Conservation (phyloP, 2,888 invertebrate genomes). For the Drosophila monieri region DNA sequence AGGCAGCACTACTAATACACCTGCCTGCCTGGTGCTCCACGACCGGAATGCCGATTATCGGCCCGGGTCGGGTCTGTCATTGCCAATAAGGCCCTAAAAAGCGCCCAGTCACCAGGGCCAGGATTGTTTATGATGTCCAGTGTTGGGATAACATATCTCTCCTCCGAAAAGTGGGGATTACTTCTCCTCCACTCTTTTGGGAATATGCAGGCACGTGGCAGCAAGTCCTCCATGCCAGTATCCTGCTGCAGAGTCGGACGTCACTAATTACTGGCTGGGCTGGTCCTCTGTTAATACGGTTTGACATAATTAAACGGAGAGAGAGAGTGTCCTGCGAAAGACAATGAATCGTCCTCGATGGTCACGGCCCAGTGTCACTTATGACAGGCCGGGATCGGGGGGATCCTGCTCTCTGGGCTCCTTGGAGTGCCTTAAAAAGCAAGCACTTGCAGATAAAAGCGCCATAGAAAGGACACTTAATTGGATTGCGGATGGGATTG, state of each 20-base stretch:
- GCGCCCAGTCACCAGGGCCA: not conserved
- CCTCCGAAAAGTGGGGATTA: too few species aligned
- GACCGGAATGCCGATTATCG: slow-evolving; percentile 26
- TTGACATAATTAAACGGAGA: slow-evolving; percentile 51
- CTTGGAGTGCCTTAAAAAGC: slow-evolving; percentile 34
- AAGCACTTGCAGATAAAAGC: slow-evolving; percentile 46
- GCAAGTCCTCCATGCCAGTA: slow-evolving; percentile 16
- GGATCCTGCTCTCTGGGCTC: not conserved
- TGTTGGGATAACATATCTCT: too few species aligned
- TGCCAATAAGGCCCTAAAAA: slow-evolving; percentile 5
- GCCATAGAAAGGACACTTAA: slow-evolving; percentile 48
- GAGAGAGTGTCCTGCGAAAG: slow-evolving; percentile 4
- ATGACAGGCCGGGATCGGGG: slow-evolving; percentile 30
- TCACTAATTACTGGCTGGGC: slow-evolving; percentile 39
- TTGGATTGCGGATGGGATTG: slow-evolving; percentile 49
- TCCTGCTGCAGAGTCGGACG: not conserved
- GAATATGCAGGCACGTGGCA: slow-evolving; percentile 20
- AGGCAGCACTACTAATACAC: slow-evolving; percentile 18
- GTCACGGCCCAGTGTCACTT: slow-evolving; percentile 28
- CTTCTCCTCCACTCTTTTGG: not conserved
- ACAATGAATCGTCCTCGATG: slow-evolving; percentile 9
- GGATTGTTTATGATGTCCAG: not conserved
- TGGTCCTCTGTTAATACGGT: slow-evolving; percentile 34
- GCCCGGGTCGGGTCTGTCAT: not conserved
- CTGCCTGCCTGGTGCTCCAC: not conserved